phyloP scores from a whole-genome alignment of 2,888 invertebrate species.

The Sclerodermus sp. region DNA sequence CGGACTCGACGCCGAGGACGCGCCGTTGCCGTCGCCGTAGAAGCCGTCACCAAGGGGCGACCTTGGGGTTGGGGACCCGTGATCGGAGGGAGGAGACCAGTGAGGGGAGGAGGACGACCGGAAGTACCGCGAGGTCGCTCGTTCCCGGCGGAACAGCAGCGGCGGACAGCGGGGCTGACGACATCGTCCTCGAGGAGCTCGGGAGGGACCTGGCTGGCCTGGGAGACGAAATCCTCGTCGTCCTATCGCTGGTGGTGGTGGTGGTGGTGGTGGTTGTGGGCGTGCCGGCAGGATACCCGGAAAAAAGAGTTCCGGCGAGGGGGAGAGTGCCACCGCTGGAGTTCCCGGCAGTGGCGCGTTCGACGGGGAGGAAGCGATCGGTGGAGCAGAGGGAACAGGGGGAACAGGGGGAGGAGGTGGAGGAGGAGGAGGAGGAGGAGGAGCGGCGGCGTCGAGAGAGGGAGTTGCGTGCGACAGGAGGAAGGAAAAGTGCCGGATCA shows the following conservation, averaged over 20 bases:
- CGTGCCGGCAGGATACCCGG: too few species aligned
- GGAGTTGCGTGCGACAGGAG: too few species aligned
- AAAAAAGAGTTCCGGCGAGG: too few species aligned
- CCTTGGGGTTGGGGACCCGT: too few species aligned
- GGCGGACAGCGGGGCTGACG: neutral
- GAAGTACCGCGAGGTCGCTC: neutral
- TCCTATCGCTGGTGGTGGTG: too few species aligned
- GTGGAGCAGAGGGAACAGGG: neutral
- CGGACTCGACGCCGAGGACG: neutral
- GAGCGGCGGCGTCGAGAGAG: constrained; percentile 3
- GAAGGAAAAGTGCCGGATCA: too few species aligned
- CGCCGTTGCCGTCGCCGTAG: neutral
- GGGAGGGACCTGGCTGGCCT: too few species aligned
- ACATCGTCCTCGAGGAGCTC: neutral
- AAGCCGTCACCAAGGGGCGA: neutral
- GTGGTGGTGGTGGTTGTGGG: too few species aligned
- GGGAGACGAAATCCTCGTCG: too few species aligned
- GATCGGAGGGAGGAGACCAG: constrained; percentile 12
- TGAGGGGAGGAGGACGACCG: neutral
- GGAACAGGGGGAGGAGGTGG: neutral
- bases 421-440: neutral
- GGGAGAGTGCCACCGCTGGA: too few species aligned
- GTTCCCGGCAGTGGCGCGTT: neutral
- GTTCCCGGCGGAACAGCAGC: neutral
- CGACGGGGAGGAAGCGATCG: neutral